phyloP scores from a whole-genome alignment of 2,113 vertebrate species.

The Condylura cristata region DNA sequence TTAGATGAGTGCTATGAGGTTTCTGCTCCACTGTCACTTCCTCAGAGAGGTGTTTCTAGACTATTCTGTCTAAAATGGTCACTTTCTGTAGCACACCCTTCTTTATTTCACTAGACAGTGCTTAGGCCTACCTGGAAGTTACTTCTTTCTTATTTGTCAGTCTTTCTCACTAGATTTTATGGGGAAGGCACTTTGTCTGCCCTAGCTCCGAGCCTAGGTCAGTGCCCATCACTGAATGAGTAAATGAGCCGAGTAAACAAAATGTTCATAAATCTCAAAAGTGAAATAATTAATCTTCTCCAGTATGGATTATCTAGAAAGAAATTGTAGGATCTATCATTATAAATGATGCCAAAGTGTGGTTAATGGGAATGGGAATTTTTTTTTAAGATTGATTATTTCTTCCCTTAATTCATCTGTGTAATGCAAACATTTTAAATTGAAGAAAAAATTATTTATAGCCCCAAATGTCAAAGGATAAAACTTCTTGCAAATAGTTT shows the following conservation, averaged over 20 bases:
- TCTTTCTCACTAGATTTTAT: slow-evolving; percentile 23
- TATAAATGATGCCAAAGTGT: slow-evolving; percentile 50
- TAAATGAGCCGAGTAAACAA: slow-evolving; percentile 58
- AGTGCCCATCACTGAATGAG: slow-evolving; percentile 23
- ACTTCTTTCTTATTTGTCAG: background rate
- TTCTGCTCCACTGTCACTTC: background rate
- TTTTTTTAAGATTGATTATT: slow-evolving; percentile 14
- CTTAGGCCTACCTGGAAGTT: slow-evolving; percentile 11
- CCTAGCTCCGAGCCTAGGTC: background rate
- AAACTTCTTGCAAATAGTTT: slow-evolving; percentile 26
- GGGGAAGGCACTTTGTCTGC: background rate
- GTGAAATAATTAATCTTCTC: slow-evolving; percentile 36
- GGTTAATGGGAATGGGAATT: background rate
- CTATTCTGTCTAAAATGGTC: slow-evolving; percentile 11
- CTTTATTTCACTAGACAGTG: slow-evolving; percentile 1
- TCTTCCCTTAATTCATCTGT: slow-evolving; percentile 51
- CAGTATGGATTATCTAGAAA: slow-evolving; percentile 45
- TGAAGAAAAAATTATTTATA: slow-evolving; percentile 47
- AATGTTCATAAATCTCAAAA: slow-evolving; percentile 46
- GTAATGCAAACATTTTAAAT: slow-evolving; percentile 54
- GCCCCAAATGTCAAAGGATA: slow-evolving; percentile 2
- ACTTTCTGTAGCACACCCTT: background rate
- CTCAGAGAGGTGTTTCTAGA: background rate
- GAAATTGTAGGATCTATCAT: slow-evolving; percentile 40
- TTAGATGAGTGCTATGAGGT: background rate